Conservation (phyloP, 2,797 vertebrate genomes). For the Etheostoma perlongum region DNA sequence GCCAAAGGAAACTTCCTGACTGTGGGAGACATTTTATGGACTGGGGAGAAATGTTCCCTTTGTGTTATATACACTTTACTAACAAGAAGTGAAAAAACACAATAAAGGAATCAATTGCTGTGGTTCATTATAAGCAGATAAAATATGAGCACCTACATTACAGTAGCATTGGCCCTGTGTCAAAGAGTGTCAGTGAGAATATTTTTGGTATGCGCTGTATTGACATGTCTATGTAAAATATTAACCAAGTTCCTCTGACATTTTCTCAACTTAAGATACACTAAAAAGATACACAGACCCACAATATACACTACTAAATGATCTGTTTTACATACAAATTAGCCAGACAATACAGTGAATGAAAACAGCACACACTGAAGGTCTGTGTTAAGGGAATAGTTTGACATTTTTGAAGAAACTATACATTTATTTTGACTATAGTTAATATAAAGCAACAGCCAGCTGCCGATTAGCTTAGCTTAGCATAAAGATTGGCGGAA, state of each 20-base stretch:
- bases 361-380: not conserved
- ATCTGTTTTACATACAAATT: not conserved
- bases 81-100: not conserved
- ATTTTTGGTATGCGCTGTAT: slow-evolving; percentile 51
- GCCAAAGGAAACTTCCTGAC: slow-evolving; percentile 47
- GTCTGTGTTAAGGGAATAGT: not conserved
- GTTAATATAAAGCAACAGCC: not conserved
- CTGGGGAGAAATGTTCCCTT: slow-evolving; percentile 10
- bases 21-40: slow-evolving; percentile 16
- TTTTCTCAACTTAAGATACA: slow-evolving; percentile 9
- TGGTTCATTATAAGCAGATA: not conserved
- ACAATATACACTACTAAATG: not conserved
- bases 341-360: not conserved
- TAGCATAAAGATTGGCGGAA: not conserved
- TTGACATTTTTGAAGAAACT: not conserved
- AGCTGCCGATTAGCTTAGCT: not conserved
- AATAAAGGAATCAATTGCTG: not conserved
- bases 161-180: not conserved
- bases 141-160: not conserved
- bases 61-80: not conserved
- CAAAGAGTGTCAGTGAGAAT: slow-evolving; percentile 29
- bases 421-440: no score
- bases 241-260: slow-evolving; percentile 43
- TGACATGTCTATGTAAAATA: slow-evolving; percentile 59
- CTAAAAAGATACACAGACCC: not conserved